phyloP scores from a whole-genome alignment of 2,888 invertebrate species.

The Nasonovia ribisnigri region DNA sequence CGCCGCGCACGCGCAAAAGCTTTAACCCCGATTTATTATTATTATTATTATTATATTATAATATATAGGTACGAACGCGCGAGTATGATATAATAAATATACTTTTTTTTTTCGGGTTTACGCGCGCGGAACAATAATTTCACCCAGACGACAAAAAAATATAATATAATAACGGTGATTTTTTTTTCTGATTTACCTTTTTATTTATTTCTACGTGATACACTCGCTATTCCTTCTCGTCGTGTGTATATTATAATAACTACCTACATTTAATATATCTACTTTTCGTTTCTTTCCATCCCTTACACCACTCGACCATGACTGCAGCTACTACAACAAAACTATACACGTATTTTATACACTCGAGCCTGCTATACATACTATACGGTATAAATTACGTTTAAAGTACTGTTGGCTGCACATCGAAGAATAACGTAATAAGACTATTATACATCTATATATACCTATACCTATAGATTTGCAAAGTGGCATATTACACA shows the following conservation, averaged over 20 bases:
- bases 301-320: neutral
- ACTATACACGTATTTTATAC: neutral
- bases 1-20: neutral
- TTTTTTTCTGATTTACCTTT: slow-evolving; percentile 2
- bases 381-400: neutral
- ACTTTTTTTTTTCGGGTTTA: slow-evolving; percentile 17
- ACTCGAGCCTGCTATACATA: neutral
- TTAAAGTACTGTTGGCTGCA: neutral
- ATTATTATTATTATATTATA: slow-evolving; percentile 34
- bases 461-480: neutral
- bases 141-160: slow-evolving; percentile 17
- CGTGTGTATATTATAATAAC: neutral
- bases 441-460: neutral
- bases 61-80: neutral
- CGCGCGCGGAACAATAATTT: slow-evolving; percentile 13
- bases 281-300: neutral
- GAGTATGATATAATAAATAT: slow-evolving; percentile 11
- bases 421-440: neutral
- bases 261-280: neutral
- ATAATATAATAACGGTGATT: slow-evolving; percentile 20
- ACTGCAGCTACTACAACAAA: no score
- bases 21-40: slow-evolving; percentile 52
- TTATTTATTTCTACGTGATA: neutral
- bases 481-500: neutral
- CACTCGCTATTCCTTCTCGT: neutral